These are phyloP conservation scores for Ardeotis arabs DNA, from an alignment of 2,113 vertebrate genomes.

Conservation along the genomic window DNA sequence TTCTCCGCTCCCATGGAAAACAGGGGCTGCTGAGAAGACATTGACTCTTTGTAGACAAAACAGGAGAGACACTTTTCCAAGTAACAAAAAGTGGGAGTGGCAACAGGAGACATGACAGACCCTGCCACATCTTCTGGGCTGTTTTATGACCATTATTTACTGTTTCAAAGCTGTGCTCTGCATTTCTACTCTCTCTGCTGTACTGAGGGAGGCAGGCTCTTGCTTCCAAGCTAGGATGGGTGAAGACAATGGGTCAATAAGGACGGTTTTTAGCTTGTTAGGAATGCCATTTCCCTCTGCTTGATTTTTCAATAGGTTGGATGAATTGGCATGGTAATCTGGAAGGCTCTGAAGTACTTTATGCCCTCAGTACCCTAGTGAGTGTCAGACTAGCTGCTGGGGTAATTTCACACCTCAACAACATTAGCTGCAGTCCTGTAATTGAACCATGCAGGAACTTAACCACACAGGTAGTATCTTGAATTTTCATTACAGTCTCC, in stretches of 20 bases:
- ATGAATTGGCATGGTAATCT: neutral
- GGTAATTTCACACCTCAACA: neutral
- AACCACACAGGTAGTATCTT: neutral
- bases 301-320: neutral
- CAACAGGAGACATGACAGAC: neutral
- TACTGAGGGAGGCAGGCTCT: neutral
- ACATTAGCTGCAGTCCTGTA: neutral
- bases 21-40: neutral
- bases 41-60: neutral
- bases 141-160: neutral
- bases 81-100: neutral
- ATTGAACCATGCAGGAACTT: neutral
- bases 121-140: neutral
- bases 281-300: neutral
- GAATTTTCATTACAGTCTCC: neutral
- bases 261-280: neutral
- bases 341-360: neutral
- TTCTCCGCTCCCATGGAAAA: neutral
- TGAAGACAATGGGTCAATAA: neutral
- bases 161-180: neutral
- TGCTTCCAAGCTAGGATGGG: neutral
- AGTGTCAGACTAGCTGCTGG: neutral
- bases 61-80: neutral
- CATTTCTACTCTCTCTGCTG: neutral
- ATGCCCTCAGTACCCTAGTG: neutral